Evolutionary conservation across 2,113 vertebrate genomes (phyloP).

Genomic region (Meriones unguiculatus): DNA sequence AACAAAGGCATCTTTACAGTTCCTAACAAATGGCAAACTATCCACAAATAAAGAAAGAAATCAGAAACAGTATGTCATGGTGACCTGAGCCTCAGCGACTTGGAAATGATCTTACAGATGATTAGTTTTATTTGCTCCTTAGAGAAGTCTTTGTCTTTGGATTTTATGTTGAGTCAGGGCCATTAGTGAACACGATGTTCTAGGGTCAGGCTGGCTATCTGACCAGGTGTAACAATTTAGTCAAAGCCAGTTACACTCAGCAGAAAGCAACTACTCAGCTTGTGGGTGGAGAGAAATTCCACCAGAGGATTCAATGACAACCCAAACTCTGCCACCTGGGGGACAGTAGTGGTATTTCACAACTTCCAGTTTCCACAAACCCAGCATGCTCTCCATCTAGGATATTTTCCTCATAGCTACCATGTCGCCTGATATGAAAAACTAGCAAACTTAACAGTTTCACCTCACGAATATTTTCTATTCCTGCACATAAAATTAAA

Average conservation of each 20-base stretch:
- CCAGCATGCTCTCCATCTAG: not conserved
- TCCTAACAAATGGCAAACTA: slow-evolving; percentile 76
- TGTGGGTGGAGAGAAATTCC: not conserved
- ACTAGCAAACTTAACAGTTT: not conserved
- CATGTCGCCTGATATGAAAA: not conserved
- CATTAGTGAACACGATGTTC: slow-evolving; percentile 23
- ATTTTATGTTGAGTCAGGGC: not conserved
- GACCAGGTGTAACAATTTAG: not conserved
- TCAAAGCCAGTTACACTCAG: not conserved
- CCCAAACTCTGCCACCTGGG: slow-evolving; percentile 74
- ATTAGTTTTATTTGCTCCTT: not conserved
- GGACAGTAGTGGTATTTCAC: slow-evolving; percentile 17
- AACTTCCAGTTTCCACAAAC: not conserved
- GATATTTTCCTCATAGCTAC: not conserved
- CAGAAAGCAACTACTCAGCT: slow-evolving; percentile 4
- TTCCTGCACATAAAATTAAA: not conserved
- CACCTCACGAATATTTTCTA: not conserved
- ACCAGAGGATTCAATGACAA: slow-evolving; percentile 37
- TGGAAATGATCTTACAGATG: not conserved
- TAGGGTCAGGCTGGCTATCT: slow-evolving; percentile 13
- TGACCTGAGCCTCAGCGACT: not conserved
- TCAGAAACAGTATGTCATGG: not conserved
- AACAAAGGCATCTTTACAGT: slow-evolving; percentile 81
- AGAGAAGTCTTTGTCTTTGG: not conserved
- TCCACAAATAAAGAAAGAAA: slow-evolving; percentile 74